Conservation (phyloP, 2,113 vertebrate species). For the Phalacrocorax carbo region DNA sequence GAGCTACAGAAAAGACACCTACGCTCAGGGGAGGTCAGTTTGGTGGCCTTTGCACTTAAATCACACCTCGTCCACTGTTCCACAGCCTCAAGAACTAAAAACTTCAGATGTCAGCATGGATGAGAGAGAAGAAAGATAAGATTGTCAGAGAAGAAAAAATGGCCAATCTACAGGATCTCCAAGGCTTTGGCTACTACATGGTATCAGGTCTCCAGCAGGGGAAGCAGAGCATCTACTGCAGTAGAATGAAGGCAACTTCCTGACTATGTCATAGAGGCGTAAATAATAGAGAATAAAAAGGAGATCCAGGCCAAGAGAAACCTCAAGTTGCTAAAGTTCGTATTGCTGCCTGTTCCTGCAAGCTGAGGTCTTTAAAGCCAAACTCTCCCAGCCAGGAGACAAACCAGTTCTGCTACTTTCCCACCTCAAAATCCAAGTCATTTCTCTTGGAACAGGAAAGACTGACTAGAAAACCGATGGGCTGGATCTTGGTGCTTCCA, state of each 20-base stretch:
- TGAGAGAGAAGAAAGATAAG: background rate
- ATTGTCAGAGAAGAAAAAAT: background rate
- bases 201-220: background rate
- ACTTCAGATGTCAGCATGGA: background rate
- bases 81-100: background rate
- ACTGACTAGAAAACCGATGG: background rate
- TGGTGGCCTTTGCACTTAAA: background rate
- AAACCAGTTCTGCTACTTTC: background rate
- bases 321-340: background rate
- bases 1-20: background rate
- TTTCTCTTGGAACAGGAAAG: background rate
- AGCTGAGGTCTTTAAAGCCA: background rate
- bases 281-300: background rate
- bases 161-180: background rate
- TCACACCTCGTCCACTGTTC: background rate
- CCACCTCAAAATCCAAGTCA: background rate
- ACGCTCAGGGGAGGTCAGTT: background rate
- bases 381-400: background rate
- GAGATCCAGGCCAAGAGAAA: background rate
- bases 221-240: background rate
- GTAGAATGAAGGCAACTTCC: background rate
- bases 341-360: background rate
- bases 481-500: background rate
- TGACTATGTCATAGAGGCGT: background rate
- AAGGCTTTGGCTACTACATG: background rate